These are phyloP conservation scores for Donacobius atricapilla DNA, from an alignment of 2,113 vertebrate species.

Conservation along the genomic window DNA sequence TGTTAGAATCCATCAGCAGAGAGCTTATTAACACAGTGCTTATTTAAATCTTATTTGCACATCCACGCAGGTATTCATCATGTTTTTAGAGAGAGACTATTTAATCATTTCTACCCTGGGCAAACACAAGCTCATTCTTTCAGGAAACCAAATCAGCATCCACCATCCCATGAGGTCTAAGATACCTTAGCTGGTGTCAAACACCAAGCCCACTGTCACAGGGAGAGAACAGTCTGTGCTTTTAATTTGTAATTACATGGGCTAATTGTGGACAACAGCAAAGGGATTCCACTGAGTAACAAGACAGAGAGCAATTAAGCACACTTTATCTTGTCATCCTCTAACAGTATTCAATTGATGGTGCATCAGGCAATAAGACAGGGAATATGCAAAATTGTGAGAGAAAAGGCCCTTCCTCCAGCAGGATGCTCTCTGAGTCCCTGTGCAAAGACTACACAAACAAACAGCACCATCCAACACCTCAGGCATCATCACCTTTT, in stretches of 20 bases:
- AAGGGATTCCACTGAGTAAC: conserved; percentile 29
- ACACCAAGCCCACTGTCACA: not conserved
- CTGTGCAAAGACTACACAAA: not conserved
- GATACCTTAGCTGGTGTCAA: not conserved
- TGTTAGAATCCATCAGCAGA: not conserved
- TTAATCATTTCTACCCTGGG: not conserved
- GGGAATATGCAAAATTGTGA: not conserved
- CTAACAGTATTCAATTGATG: not conserved
- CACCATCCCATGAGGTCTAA: not conserved
- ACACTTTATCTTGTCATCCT: not conserved
- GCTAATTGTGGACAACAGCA: conserved; percentile 36
- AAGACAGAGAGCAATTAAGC: conserved; percentile 29
- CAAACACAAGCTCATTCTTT: not conserved
- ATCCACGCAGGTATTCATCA: not conserved
- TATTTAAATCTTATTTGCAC: conserved; percentile 39
- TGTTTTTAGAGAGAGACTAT: not conserved
- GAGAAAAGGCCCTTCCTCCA: not conserved
- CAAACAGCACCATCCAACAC: not conserved
- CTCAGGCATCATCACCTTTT: not conserved
- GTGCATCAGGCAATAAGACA: not conserved
- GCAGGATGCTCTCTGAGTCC: not conserved
- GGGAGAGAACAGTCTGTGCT: not conserved
- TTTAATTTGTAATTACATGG: conserved; percentile 40
- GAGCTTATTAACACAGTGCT: not conserved
- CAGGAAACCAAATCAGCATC: not conserved